Percentiles rank a stretch among this genome's conserved stretches.
These are phyloP conservation scores for Conchocele bisecta DNA, from an alignment of 2,888 invertebrate species.

Conservation along the genomic window DNA sequence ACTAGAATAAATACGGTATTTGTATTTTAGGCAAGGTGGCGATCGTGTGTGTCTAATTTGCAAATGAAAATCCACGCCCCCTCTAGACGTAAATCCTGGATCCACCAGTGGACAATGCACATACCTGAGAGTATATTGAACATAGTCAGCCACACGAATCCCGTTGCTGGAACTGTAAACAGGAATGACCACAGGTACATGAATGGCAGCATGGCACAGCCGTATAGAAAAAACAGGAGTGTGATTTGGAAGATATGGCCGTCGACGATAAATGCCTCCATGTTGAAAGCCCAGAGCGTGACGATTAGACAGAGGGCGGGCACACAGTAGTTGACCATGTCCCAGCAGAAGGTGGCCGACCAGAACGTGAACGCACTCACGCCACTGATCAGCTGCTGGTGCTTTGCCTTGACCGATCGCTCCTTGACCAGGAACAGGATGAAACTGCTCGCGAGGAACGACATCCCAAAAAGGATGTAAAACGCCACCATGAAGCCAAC, in stretches of 20 bases:
- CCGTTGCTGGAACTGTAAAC: conserved; percentile 90
- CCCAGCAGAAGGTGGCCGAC: conserved; percentile 83
- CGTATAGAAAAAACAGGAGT: conserved; percentile 85
- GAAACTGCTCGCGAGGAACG: conserved; percentile 84
- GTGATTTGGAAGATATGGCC: conserved; percentile 73
- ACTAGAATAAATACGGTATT: too few species aligned
- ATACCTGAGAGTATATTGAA: conserved; percentile 89
- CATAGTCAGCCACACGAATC: conserved; percentile 89
- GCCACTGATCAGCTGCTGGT: conserved; percentile 82
- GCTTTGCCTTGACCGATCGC: conserved; percentile 84
- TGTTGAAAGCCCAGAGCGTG: conserved; percentile 80
- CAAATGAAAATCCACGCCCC: too few species aligned
- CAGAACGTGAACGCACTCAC: conserved; percentile 82
- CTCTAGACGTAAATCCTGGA: too few species aligned
- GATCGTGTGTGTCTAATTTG: too few species aligned
- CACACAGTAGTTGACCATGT: conserved; percentile 81
- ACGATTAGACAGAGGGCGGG: conserved; percentile 78
- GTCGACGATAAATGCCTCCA: conserved; percentile 72
- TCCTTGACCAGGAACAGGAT: conserved; percentile 86
- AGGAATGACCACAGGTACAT: conserved; percentile 88
- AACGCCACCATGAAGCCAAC: conserved; percentile 88
- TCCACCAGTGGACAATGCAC: too few species aligned
- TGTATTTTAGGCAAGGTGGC: too few species aligned
- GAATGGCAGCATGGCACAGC: conserved; percentile 86
- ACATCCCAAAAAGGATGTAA: conserved; percentile 87